Evolutionary conservation across 30 jellyfish, hydroid and myxozoan genomes (phyloP), one percentile per base, ranked within the genome.

Genomic region (Aurelia aurita complex sp. Pacific): DNA sequence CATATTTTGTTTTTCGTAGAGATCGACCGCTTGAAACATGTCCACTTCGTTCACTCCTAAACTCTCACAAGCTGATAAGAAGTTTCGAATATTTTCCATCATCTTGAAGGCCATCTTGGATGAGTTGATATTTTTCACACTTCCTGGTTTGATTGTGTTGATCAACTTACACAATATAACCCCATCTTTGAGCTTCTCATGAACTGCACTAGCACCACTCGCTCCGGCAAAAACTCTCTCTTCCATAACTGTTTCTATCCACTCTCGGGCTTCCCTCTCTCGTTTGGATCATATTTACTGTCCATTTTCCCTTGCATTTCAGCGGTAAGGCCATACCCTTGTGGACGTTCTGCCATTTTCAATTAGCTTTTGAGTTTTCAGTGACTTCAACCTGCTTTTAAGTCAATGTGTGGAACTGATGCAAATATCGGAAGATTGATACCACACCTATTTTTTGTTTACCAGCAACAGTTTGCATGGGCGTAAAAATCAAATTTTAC

Each of bases 1-100:
- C 99, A 95, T 95, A 82, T 95, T 95, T 79, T 88, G 97, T 35
- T 80, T 67, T 23, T 95, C 99, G 55, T 81, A 80, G 57, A 95
- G 59, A 79, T 95, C 97, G 34, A 90, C 95, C 8, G 98, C 89
- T 73, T 94, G 99, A 72, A 94, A 94, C 46, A 77, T 40, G 78
- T 94, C 99, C 64, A 71, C 50, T 80, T 69, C 76, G 67, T 64
- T 83, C 75, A 79, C 53, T 12, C 99, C 99, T 2, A 73, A 4
- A 3, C 72, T 80, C 81, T 50, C 79, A 63, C 94, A 82, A 29
- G 91, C 96, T 12, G 63, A 81, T 57, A 94, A 70, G 85, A 88
- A 94, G 32, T 83, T 85, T 3, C 97, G 89, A 43, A 92, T 92
- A 54, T 88, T 92, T 66, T 92, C 98, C 98, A 46, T 46, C 57